Conservation (phyloP, 1,140 invertebrate species). For the Temnothorax longispinosus region DNA sequence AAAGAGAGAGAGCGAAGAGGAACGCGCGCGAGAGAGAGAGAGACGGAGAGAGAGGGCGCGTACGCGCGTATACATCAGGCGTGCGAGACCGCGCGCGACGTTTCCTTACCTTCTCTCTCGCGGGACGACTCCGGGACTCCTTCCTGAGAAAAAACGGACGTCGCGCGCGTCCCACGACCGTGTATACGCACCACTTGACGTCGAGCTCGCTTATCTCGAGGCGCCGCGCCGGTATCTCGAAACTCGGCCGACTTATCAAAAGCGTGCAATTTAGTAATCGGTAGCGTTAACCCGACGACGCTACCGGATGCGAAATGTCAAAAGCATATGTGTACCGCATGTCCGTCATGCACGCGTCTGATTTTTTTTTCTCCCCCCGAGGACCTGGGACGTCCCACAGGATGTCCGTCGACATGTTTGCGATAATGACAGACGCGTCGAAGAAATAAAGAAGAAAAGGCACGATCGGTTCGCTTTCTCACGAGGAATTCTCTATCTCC, state of each 20-base stretch:
- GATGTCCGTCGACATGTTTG: neutral
- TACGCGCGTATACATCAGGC: slow-evolving; percentile 11
- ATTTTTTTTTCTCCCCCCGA: neutral
- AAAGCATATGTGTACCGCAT: slow-evolving; percentile 76
- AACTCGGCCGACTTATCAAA: neutral
- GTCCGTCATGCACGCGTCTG: slow-evolving; percentile 40
- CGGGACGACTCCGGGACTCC: neutral
- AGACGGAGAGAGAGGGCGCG: neutral
- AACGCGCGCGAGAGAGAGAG: neutral
- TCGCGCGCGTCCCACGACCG: neutral
- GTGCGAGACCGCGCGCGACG: slow-evolving; percentile 9
- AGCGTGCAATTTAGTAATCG: neutral
- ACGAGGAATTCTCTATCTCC: neutral
- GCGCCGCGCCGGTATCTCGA: neutral
- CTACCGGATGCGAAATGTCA: slow-evolving; percentile 80
- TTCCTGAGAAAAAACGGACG: neutral
- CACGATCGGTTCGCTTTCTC: neutral
- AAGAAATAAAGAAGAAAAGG: no score
- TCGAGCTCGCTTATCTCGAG: neutral
- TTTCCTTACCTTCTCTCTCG: neutral
- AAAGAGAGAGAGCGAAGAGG: neutral
- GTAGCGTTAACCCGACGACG: slow-evolving; percentile 34
- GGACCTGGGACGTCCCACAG: no score
- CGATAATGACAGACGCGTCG: neutral
- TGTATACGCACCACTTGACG: neutral